Conservation (phyloP, 1,140 invertebrate species). For the Rhopalosiphum maidis region DNA sequence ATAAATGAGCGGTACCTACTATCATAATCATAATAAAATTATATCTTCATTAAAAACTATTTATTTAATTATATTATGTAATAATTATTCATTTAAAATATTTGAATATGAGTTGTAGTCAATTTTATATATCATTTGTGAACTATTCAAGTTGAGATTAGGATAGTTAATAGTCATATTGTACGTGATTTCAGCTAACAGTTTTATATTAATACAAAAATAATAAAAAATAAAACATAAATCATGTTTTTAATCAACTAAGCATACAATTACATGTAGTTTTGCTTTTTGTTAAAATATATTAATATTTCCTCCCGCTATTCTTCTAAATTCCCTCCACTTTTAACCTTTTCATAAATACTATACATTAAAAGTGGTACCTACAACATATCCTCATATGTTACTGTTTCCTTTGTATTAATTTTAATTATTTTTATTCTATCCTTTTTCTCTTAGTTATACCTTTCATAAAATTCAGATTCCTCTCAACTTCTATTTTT, state of each 20-base stretch:
- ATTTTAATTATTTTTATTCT: not conserved
- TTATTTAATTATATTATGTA: not conserved
- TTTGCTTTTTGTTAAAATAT: not conserved
- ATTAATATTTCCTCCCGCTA: not conserved
- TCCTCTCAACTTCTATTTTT: not conserved
- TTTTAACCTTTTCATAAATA: not conserved
- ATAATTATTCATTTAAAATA: not conserved
- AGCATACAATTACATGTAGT: not conserved
- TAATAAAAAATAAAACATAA: not conserved
- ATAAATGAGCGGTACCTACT: no score
- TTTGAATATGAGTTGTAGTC: not conserved
- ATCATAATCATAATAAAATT: not conserved
- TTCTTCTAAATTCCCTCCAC: not conserved
- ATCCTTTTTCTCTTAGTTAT: not conserved
- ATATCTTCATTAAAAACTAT: not conserved
- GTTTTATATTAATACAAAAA: no score
- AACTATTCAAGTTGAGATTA: not conserved
- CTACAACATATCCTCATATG: not conserved
- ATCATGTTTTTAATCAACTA: not conserved
- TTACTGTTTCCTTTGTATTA: not conserved
- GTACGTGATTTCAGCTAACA: not conserved
- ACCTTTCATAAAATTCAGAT: not conserved
- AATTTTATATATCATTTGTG: not conserved
- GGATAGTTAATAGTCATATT: not conserved
- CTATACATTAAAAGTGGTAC: not conserved